phyloP scores from a whole-genome alignment of 2,113 vertebrate species.

The Lepus americanus region DNA sequence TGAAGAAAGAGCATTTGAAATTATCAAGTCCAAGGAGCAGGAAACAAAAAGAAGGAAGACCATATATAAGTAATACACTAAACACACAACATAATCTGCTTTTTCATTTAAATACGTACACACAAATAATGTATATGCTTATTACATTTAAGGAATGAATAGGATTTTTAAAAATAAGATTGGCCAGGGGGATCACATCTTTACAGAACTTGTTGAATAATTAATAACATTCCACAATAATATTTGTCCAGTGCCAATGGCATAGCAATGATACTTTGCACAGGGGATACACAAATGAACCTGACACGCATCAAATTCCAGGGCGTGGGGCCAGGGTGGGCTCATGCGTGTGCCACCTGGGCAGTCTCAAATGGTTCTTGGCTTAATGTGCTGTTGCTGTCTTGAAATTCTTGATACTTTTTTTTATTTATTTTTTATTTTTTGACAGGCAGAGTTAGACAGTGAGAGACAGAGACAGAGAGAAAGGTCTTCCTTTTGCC shows the following conservation, averaged over 20 bases:
- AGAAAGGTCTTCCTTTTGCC: too few species aligned
- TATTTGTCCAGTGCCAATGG: background rate
- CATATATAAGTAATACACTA: background rate
- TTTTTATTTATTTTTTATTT: too few species aligned
- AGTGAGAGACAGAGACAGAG: too few species aligned
- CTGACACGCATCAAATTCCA: background rate
- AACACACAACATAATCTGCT: background rate
- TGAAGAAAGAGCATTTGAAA: background rate
- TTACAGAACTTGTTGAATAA: background rate
- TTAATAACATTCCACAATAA: background rate
- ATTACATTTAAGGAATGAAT: background rate
- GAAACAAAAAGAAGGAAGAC: background rate
- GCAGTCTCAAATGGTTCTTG: background rate
- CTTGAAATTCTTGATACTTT: background rate
- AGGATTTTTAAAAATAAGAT: constrained; percentile 49
- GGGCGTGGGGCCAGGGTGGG: accelerated
- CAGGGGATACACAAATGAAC: background rate
- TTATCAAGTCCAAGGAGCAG: background rate
- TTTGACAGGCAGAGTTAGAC: too few species aligned
- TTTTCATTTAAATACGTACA: background rate
- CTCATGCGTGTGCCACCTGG: too few species aligned
- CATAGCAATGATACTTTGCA: background rate
- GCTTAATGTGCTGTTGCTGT: background rate
- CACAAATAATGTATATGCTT: background rate
- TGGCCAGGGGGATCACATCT: background rate